Percentiles rank a stretch among this genome's conserved stretches.
phyloP scores from a whole-genome alignment of 1,140 invertebrate species.

The Ectropis grisescens region DNA sequence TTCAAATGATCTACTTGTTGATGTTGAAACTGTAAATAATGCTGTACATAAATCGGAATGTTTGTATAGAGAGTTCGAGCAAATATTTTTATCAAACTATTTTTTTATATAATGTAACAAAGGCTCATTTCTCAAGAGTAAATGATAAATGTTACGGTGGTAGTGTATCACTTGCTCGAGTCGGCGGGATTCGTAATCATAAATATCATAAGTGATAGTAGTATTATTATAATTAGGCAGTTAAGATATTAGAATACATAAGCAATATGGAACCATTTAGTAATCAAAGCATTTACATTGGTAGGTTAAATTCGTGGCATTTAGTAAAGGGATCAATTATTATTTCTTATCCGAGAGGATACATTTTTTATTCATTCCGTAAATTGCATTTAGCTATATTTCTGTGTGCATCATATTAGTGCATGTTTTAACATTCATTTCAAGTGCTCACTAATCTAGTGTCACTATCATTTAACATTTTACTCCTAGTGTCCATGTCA shows the following conservation, averaged over 20 bases:
- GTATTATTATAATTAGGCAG: too few relatives aligned
- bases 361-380: slow-evolving; percentile 25
- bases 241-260: slow-evolving; percentile 1
- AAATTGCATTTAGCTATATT: slow-evolving; percentile 18
- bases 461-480: slow-evolving; percentile 26
- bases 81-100: slow-evolving; percentile 61
- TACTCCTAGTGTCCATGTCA: slow-evolving; percentile 51
- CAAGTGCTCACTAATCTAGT: neutral
- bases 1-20: too few relatives aligned
- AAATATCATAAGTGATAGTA: too few relatives aligned
- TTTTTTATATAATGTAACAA: slow-evolving; percentile 45
- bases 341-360: too few relatives aligned
- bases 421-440: slow-evolving; percentile 19
- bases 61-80: slow-evolving; percentile 49
- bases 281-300: slow-evolving; percentile 8
- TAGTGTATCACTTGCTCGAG: too few relatives aligned
- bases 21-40: too few relatives aligned
- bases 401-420: slow-evolving; percentile 4
- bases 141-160: too few relatives aligned
- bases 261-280: slow-evolving; percentile 35
- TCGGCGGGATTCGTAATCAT: slow-evolving; percentile 3
- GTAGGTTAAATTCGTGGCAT: slow-evolving; percentile 4
- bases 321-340: slow-evolving; percentile 4
- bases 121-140: slow-evolving; percentile 1
- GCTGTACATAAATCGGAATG: slow-evolving; percentile 37